Evolutionary conservation across 1,140 invertebrate genomes (phyloP).

Genomic region (Drosophila trapezifrons): DNA sequence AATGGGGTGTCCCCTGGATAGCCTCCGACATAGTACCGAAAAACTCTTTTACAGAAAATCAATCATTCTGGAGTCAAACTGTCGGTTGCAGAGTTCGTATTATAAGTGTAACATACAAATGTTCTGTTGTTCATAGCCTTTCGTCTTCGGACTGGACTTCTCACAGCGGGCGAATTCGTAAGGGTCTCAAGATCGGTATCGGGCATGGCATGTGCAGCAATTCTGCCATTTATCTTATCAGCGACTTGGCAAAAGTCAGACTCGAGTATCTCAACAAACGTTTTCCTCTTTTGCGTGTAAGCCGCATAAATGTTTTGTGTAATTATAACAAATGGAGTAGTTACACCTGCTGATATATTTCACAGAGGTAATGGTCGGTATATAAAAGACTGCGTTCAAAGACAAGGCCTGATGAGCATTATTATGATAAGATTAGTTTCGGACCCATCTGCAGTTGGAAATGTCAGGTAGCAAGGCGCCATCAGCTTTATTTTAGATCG

Average conservation of each 20-base stretch:
- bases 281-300: slow-evolving; percentile 26
- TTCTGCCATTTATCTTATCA: slow-evolving; percentile 79
- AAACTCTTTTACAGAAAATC: slow-evolving; percentile 67
- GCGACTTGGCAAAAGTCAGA: slow-evolving; percentile 51
- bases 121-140: background rate
- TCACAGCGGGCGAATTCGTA: slow-evolving; percentile 39
- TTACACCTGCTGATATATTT: slow-evolving; percentile 58
- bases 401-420: slow-evolving; percentile 49
- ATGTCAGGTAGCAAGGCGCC: slow-evolving; percentile 50
- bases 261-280: slow-evolving; percentile 42
- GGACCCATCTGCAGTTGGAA: slow-evolving; percentile 58
- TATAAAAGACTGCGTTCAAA: slow-evolving; percentile 31
- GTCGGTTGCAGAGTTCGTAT: slow-evolving; percentile 43
- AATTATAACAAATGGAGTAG: slow-evolving; percentile 71
- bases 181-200: slow-evolving; percentile 26
- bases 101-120: slow-evolving; percentile 61
- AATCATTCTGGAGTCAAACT: slow-evolving; percentile 56
- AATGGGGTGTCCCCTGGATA: slow-evolving; percentile 19
- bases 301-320: slow-evolving; percentile 66
- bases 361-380: slow-evolving; percentile 24
- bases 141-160: slow-evolving; percentile 1
- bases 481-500: background rate
- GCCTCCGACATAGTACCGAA: slow-evolving; percentile 15
- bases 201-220: slow-evolving; percentile 47
- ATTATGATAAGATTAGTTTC: slow-evolving; percentile 73